phyloP scores from a whole-genome alignment of 30 jellyfish, hydroid and myxozoan species.

The Pseudorhiza aurosa region DNA sequence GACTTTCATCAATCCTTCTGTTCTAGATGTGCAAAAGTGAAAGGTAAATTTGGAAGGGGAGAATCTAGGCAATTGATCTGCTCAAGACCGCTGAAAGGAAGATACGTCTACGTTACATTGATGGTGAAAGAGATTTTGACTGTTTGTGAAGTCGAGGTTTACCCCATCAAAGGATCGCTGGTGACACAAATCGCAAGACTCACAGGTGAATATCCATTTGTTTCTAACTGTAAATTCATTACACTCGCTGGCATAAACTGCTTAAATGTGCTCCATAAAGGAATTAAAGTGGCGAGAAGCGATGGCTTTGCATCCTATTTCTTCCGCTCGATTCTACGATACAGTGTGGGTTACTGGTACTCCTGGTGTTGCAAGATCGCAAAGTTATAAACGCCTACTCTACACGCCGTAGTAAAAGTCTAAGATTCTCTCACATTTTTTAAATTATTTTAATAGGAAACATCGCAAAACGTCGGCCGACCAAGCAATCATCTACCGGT shows the following conservation, averaged over 20 bases:
- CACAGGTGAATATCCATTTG: neutral
- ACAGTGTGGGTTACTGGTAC: too few species aligned
- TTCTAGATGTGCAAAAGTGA: conserved; percentile 34
- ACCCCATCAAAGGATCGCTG: conserved; percentile 33
- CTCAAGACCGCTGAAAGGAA: conserved; percentile 55
- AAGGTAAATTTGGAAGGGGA: conserved; percentile 52
- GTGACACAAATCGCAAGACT: neutral
- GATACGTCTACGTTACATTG: conserved; percentile 62
- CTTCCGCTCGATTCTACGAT: too few species aligned
- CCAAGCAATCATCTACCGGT: conserved; percentile 66
- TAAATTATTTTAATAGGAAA: conserved; percentile 11
- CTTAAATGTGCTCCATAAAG: too few species aligned
- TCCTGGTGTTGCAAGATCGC: too few species aligned
- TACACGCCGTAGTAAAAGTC: too few species aligned
- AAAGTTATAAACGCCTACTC: too few species aligned
- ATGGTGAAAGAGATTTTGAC: conserved; percentile 46
- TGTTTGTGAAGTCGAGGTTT: conserved; percentile 72
- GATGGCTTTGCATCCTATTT: too few species aligned
- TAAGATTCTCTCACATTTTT: neutral
- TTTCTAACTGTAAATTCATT: too few species aligned
- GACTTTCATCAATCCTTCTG: too few species aligned
- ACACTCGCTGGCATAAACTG: too few species aligned
- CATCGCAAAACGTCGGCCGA: conserved; percentile 55
- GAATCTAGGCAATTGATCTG: conserved; percentile 58
- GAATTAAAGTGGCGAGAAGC: too few species aligned